phyloP scores from a whole-genome alignment of 2,888 invertebrate genomes.

The Danaus chrysippus region DNA sequence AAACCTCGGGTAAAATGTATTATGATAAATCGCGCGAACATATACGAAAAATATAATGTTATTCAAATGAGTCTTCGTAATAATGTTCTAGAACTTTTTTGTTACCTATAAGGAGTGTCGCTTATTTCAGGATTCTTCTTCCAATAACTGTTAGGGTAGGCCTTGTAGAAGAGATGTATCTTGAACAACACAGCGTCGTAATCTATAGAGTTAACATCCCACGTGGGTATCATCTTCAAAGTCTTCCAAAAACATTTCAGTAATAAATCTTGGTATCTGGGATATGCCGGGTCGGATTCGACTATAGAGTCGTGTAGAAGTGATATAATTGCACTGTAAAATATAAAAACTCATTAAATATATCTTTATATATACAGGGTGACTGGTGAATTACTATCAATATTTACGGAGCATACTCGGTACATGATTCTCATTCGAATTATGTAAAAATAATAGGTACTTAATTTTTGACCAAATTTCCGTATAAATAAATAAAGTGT shows the following conservation, averaged over 20 bases:
- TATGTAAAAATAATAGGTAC: too few species aligned
- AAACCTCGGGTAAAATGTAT: too few species aligned
- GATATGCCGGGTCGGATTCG: constrained; percentile 77
- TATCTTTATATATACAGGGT: too few species aligned
- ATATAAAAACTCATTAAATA: constrained; percentile 12
- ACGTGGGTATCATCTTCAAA: constrained; percentile 90
- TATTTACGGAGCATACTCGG: too few species aligned
- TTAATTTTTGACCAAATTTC: too few species aligned
- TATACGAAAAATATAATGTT: too few species aligned
- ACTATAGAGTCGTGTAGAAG: constrained; percentile 92
- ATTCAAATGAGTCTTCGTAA: too few species aligned
- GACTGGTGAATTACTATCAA: too few species aligned
- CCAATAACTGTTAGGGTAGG: constrained; percentile 93
- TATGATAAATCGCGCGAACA: too few species aligned
- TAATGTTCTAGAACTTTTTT: too few species aligned
- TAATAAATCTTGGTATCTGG: constrained; percentile 88
- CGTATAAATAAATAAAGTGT: too few species aligned
- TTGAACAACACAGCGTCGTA: constrained; percentile 89
- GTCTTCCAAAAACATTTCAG: constrained; percentile 98
- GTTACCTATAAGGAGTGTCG: constrained; percentile 88
- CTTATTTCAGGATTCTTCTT: constrained; percentile 84
- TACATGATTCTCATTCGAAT: too few species aligned
- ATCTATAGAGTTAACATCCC: constrained; percentile 85
- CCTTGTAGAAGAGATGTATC: constrained; percentile 92
- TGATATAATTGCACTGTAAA: constrained; percentile 89